Percentiles rank a stretch among this genome's conserved stretches.
These are phyloP conservation scores for Sceliomorpha sp. DNA, from an alignment of 2,888 invertebrate species.

Conservation along the genomic window DNA sequence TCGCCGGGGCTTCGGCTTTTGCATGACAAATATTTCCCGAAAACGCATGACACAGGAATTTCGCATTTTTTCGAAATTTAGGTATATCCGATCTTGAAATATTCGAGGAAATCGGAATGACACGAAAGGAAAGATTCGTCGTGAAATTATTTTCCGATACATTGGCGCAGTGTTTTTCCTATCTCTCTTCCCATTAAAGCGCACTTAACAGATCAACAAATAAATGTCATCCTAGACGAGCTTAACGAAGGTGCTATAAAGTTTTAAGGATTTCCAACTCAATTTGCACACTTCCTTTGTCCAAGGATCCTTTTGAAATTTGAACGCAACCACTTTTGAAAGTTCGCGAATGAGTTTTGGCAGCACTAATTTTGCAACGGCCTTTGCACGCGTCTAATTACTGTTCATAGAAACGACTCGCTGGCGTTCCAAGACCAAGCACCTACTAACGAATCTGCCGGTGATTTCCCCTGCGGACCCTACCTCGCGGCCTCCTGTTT, in stretches of 20 bases:
- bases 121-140: no score
- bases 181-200: no score
- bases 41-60: no score
- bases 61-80: no score
- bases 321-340: slow-evolving; percentile 29
- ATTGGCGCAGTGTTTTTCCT: no score
- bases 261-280: slow-evolving; percentile 20
- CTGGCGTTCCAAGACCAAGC: slow-evolving; percentile 38
- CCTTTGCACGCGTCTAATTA: slow-evolving; percentile 63
- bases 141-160: no score
- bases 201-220: no score
- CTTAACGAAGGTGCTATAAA: slow-evolving; percentile 1
- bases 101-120: no score
- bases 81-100: no score
- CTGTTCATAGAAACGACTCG: slow-evolving; percentile 49
- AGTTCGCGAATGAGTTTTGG: slow-evolving; percentile 37
- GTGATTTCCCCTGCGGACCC: slow-evolving; percentile 73
- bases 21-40: no score
- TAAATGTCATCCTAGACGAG: background rate
- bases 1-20: no score
- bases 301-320: slow-evolving; percentile 33
- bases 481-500: slow-evolving; percentile 65
- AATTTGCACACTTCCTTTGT: slow-evolving; percentile 25
- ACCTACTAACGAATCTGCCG: slow-evolving; percentile 67
- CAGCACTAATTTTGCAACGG: slow-evolving; percentile 47